Percentiles rank a stretch among this genome's conserved stretches.
These are phyloP conservation scores for Eumerus sabulonum DNA, from an alignment of 2,888 invertebrate species.

Conservation along the genomic window DNA sequence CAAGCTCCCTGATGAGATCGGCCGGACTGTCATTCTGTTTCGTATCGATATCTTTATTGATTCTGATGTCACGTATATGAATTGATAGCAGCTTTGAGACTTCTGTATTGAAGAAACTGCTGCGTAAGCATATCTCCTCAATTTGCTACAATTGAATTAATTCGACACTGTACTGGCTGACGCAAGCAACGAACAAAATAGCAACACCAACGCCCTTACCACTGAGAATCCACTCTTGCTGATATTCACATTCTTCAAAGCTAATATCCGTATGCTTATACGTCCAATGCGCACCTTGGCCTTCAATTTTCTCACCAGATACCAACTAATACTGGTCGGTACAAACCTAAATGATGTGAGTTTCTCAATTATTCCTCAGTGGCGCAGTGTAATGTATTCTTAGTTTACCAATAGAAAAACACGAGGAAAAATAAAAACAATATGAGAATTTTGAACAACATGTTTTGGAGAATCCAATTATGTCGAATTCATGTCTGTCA, in stretches of 20 bases:
- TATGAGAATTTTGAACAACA: slow-evolving; percentile 74
- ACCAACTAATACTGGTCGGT: slow-evolving; percentile 88
- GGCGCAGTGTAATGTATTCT: slow-evolving; percentile 41
- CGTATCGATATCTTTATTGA: slow-evolving; percentile 87
- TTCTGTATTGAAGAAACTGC: slow-evolving; percentile 93
- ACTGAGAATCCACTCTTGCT: slow-evolving; percentile 88
- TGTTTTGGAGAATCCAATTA: slow-evolving; percentile 59
- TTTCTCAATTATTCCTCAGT: slow-evolving; percentile 14
- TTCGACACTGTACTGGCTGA: slow-evolving; percentile 22
- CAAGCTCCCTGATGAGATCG: slow-evolving; percentile 71
- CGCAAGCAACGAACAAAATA: no score
- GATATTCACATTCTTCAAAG: slow-evolving; percentile 89
- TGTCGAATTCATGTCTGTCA: slow-evolving; percentile 13
- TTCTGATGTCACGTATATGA: slow-evolving; percentile 88
- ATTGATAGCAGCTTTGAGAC: slow-evolving; percentile 91
- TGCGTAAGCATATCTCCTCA: slow-evolving; percentile 90
- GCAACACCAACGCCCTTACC: slow-evolving; percentile 79
- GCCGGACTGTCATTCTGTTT: slow-evolving; percentile 70
- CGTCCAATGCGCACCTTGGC: slow-evolving; percentile 89
- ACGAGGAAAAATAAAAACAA: slow-evolving; percentile 72
- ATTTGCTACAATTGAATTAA: slow-evolving; percentile 83
- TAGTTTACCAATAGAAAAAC: slow-evolving; percentile 74
- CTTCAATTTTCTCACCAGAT: slow-evolving; percentile 88
- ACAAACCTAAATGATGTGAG: slow-evolving; percentile 82
- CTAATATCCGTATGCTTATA: slow-evolving; percentile 87